Conservation (phyloP, 2,888 invertebrate genomes). For the Plagodis pulveraria region DNA sequence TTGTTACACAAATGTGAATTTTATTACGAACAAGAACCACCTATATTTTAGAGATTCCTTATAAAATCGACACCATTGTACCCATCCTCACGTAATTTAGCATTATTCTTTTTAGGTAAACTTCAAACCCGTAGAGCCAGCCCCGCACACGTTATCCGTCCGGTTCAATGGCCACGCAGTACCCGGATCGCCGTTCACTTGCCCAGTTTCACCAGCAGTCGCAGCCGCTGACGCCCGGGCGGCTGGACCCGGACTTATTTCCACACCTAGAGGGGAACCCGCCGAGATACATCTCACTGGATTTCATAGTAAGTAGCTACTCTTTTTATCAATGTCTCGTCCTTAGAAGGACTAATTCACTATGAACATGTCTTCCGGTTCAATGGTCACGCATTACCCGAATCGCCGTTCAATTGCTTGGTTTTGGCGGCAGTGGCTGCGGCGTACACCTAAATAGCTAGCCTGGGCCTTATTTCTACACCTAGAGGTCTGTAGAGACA, state of each 20-base stretch:
- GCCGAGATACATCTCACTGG: conserved; percentile 78
- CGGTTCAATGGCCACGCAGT: conserved; percentile 91
- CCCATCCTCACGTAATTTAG: not conserved
- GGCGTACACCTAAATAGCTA: conserved; percentile 72
- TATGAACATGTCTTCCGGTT: conserved; percentile 85
- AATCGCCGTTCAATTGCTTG: conserved; percentile 97
- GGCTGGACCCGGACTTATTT: conserved; percentile 69
- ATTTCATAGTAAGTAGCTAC: conserved; percentile 65
- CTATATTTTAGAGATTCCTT: not conserved
- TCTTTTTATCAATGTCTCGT: not conserved
- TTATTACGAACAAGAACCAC: too few species aligned
- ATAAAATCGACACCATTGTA: not conserved
- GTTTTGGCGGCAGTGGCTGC: conserved; percentile 84
- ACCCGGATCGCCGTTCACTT: conserved; percentile 97
- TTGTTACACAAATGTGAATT: too few species aligned
- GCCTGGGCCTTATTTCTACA: conserved; percentile 71
- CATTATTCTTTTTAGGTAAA: conserved; percentile 86
- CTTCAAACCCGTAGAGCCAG: conserved; percentile 98
- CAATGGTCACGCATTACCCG: conserved; percentile 91
- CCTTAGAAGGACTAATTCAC: not conserved
- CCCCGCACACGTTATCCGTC: conserved; percentile 95
- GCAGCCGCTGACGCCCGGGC: conserved; percentile 76
- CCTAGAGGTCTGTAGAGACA: conserved; percentile 74
- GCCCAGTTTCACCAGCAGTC: conserved; percentile 87
- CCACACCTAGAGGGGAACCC: conserved; percentile 68